These are phyloP conservation scores for Tonatia bakeri DNA, from an alignment of 2,113 vertebrate genomes.

Conservation along the genomic window DNA sequence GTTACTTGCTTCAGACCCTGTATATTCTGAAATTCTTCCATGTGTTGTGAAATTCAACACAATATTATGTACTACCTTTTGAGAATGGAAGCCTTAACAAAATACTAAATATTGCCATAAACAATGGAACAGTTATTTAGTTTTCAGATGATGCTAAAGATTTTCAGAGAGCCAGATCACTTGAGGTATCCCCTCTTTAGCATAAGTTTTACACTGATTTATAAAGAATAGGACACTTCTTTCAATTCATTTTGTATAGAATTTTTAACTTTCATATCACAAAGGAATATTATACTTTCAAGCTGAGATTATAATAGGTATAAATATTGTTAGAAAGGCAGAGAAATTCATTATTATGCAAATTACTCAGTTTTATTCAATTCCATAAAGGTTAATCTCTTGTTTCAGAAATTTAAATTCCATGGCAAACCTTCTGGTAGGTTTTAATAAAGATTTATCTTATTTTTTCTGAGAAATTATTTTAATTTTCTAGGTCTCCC, in stretches of 20 bases:
- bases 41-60: not conserved
- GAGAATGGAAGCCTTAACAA: not conserved
- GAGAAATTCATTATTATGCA: conserved; percentile 17
- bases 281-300: not conserved
- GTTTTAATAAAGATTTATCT: not conserved
- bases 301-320: not conserved
- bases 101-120: not conserved
- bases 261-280: not conserved
- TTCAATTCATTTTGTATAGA: not conserved
- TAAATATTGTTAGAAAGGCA: not conserved
- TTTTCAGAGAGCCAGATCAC: not conserved
- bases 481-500: not conserved
- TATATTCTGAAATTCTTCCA: not conserved
- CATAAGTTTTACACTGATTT: not conserved
- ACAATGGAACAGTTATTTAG: not conserved
- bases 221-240: not conserved
- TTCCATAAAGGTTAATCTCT: conserved; percentile 14
- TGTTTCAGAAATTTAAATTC: conserved; percentile 45
- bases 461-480: conserved; percentile 1
- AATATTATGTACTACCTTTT: not conserved
- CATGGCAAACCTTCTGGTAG: not conserved
- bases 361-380: conserved; percentile 38
- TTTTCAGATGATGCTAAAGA: not conserved
- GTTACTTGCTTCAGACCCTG: no score
- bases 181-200: not conserved